These are phyloP conservation scores for Megalonaias nervosa DNA, from an alignment of 1,140 invertebrate genomes.

Conservation along the genomic window DNA sequence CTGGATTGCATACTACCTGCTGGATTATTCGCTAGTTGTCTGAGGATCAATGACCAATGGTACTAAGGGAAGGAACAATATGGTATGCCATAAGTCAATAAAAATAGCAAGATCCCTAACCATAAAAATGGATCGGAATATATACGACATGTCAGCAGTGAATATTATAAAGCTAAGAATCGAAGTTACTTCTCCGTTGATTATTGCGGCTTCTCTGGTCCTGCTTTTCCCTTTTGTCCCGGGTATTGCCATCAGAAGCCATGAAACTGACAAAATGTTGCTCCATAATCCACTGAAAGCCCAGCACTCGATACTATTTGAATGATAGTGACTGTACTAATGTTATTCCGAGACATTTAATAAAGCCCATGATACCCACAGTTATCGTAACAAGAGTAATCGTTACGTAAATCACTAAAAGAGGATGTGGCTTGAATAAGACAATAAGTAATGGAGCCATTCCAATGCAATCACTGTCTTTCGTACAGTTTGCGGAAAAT, in stretches of 20 bases:
- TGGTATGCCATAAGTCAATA: constrained; percentile 10
- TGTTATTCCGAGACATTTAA: constrained; percentile 96
- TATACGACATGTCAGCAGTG: constrained; percentile 92
- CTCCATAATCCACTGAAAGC: too few species aligned
- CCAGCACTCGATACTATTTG: constrained; percentile 99
- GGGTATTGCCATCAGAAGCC: too few species aligned
- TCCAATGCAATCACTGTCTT: too few species aligned
- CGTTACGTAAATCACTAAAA: constrained; percentile 95
- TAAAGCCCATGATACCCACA: constrained; percentile 95
- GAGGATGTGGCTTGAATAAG: constrained; percentile 94
- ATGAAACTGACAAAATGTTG: constrained; percentile 98
- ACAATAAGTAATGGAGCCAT: constrained; percentile 94
- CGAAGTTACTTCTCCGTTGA: constrained; percentile 94
- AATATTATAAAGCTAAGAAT: constrained; percentile 92
- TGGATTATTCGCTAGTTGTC: neutral
- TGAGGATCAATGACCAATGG: constrained; percentile 18
- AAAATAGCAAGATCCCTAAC: constrained; percentile 79
- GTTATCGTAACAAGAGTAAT: constrained; percentile 97
- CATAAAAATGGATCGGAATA: constrained; percentile 98
- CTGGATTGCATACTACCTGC: too few species aligned
- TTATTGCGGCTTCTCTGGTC: constrained; percentile 94
- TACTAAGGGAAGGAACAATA: constrained; percentile 17
- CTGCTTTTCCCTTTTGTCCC: too few species aligned
- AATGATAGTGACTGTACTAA: constrained; percentile 98
- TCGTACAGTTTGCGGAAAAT: constrained; percentile 94